Base-by-base conservation (phyloP, 2,797 vertebrate species). In the Cichlasoma orientale region DNA sequence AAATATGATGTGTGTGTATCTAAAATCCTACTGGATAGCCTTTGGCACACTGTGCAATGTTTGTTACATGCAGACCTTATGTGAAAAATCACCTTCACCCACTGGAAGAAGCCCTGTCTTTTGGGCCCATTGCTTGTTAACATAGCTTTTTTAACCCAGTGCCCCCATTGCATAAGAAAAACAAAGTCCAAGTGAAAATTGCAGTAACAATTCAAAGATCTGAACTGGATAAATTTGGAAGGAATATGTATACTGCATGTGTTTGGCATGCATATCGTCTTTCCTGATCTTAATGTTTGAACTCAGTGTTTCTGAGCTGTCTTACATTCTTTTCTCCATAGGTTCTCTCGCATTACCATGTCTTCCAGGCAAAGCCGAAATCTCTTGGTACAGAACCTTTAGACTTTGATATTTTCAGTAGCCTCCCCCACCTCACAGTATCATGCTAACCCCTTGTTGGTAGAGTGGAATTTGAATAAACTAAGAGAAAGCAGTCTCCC, bases 321-420 rank as follows among this genome's bases (percentile, higher is more conserved):
- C 80, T 36, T 83, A 76, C 68, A 82, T 77, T 82, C 27, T 72
- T 83, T 80, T 77, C 82, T 88, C 77, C 80, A 74, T 53, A 87
- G 77, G 79, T 89, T 90, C 19, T 16, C 75, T 82, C 78, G 86
- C 84, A 93, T 93, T 92, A 88, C 77, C 86, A 88, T 88, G 77
- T 90, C 77, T 88, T 88, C 87, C 69, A 90, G 85, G 86, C 88
- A 77, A 79, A 75, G 61, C 72, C 78, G 69, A 80, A 90, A 86
- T 91, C 87, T 88, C 88, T 58, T 16, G 76, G 56, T 72, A 79
- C 78, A 74, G 33, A 92, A 93, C 87, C 85, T 92, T 92, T 83
- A 88, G 77, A 75, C 78, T 92, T 92, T 93, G 78, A 89, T 92
- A 92, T 93, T 93, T 92, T 77, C 88, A 83, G 54, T 79, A 76